These are phyloP conservation scores for Pycnomerus fuliginosus DNA, from an alignment of 2,888 invertebrate species.

Conservation along the genomic window DNA sequence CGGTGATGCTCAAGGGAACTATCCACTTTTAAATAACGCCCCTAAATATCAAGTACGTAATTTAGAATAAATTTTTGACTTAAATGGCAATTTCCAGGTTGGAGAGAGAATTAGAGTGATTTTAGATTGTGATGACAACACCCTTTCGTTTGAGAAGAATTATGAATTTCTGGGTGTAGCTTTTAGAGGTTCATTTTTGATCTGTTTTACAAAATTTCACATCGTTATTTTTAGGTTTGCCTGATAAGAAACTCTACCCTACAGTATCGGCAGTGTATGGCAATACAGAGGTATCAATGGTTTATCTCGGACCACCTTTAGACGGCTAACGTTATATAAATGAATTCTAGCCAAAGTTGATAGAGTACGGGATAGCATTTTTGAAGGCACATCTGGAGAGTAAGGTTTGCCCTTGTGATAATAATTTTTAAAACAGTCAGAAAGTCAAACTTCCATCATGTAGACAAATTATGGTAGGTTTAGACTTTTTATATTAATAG, in stretches of 20 bases:
- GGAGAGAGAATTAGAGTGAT: constrained; percentile 96
- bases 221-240: constrained; percentile 67
- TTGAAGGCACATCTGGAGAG: constrained; percentile 42
- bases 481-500: constrained; percentile 18
- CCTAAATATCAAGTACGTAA: constrained; percentile 89
- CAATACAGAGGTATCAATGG: constrained; percentile 99
- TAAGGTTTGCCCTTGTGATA: constrained; percentile 55
- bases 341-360: constrained; percentile 8
- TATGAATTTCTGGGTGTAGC: constrained; percentile 98
- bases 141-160: constrained; percentile 95
- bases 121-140: constrained; percentile 96
- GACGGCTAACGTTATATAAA: constrained; percentile 73
- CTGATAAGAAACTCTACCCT: constrained; percentile 90
- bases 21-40: constrained; percentile 91
- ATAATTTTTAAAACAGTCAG: constrained; percentile 26
- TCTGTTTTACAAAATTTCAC: constrained; percentile 8
- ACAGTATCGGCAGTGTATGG: constrained; percentile 98
- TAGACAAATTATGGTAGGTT: constrained; percentile 13
- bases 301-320: constrained; percentile 93
- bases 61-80: constrained; percentile 4
- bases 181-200: constrained; percentile 76
- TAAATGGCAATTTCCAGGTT: constrained; percentile 81
- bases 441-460: constrained; percentile 26
- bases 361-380: neutral
- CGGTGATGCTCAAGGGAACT: constrained; percentile 92